Base-by-base conservation (phyloP, 2,797 vertebrate genomes). In the Ataeniobius toweri region DNA sequence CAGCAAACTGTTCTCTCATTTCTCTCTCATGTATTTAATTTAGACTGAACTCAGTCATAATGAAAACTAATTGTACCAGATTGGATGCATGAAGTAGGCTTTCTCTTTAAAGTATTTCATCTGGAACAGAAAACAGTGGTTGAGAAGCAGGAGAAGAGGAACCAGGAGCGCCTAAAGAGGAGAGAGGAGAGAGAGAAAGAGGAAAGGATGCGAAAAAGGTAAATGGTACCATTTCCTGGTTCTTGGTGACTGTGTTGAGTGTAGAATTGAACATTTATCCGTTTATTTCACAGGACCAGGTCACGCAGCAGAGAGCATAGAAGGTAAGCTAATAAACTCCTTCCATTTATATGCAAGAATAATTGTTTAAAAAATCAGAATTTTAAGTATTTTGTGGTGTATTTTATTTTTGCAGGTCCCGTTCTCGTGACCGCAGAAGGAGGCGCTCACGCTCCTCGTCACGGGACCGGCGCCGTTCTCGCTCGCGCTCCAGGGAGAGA, bases 131-230 rank as follows among this genome's bases (percentile, higher is more conserved):
- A 98, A 98, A 98, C 97, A 0, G 98, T 99, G 74, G 96, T 97
- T 26, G 97, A 98, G 80, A 99, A 99, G 90, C 98, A 99, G 85
- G 98, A 99, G 94, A 96, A 96, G 88, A 96, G 98, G 82, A 99
- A 98, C 92, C 98, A 98, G 91, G 98, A 99, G 84, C 96, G 98
- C 63, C 88, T 99, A 90, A 97, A 97, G 91, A 95, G 97, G 89
- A 95, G 98, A 89, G 98, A 99, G 92, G 98, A 99, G 88, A 91
- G 97, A 39, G 98, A 99, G 85, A 96, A 96, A 65, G 98, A 99
- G 83, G 97, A 99, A 81, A 95, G 88, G 39, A 94, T 97, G 95
- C 96, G 90, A 88, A 97, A 91, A 80, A 95, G 94, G 98, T 98
- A 71, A 36, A 36, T 36, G 36, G 36, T 36, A 36, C 36, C 36